Conservation (phyloP, 2,888 invertebrate genomes). For the Drosophila barbarae region DNA sequence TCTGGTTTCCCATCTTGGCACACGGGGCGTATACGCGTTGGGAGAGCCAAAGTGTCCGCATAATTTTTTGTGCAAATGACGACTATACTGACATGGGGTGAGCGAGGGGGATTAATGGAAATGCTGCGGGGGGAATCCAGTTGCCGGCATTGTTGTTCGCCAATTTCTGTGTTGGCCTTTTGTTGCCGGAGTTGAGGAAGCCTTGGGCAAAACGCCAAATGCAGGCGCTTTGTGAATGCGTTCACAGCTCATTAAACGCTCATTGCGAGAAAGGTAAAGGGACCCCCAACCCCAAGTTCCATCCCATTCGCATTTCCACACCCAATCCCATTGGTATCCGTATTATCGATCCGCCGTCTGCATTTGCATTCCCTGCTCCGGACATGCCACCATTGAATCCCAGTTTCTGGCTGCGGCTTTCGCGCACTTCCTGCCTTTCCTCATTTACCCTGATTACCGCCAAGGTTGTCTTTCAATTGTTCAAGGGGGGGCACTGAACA, state of each 20-base stretch:
- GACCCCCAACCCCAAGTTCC: background rate
- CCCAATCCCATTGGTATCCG: constrained; percentile 5
- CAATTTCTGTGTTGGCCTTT: constrained; percentile 3
- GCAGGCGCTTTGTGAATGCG: constrained; percentile 43
- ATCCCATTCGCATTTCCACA: background rate
- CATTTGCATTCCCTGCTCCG: constrained; percentile 24
- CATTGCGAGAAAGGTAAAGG: constrained; percentile 20
- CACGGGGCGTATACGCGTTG: constrained; percentile 18
- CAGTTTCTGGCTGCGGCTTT: constrained; percentile 18
- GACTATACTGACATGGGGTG: background rate
- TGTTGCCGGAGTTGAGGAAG: constrained; percentile 20
- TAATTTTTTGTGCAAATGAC: constrained; percentile 27
- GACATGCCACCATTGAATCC: background rate
- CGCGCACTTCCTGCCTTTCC: constrained; percentile 8
- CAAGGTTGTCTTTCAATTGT: constrained; percentile 20
- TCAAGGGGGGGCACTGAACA: background rate
- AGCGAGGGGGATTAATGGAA: background rate
- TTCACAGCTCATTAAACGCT: constrained; percentile 70
- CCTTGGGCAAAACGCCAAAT: constrained; percentile 53
- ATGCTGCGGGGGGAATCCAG: background rate
- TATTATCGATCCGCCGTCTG: constrained; percentile 21
- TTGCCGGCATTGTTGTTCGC: constrained; percentile 6
- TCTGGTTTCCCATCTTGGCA: background rate
- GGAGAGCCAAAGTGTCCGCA: constrained; percentile 18
- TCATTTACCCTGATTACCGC: constrained; percentile 30